A percentile compares a stretch with the other conserved stretches of the same genome.
These are phyloP conservation scores for Brachionus rubens DNA, from an alignment of 1,140 invertebrate genomes.

Conservation along the genomic window DNA sequence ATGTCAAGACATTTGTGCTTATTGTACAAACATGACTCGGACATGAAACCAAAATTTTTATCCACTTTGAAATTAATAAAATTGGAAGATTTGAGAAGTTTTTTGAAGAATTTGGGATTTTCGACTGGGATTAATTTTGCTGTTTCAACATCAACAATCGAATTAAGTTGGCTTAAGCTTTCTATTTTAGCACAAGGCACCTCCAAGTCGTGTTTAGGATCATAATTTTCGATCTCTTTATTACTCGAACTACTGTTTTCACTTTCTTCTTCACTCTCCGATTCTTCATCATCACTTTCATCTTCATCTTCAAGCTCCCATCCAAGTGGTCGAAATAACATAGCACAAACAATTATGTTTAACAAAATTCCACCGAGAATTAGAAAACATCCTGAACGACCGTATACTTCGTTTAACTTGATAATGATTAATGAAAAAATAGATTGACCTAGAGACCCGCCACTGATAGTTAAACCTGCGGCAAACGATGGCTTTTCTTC, in stretches of 20 bases:
- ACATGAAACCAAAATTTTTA: slow-evolving; percentile 34
- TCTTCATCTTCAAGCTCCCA: slow-evolving; percentile 34
- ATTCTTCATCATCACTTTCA: not conserved
- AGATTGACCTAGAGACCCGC: slow-evolving; percentile 43
- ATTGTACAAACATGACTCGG: slow-evolving; percentile 4
- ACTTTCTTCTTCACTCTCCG: not conserved
- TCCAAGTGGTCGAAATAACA: slow-evolving; percentile 8
- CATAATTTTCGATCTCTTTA: too few species aligned
- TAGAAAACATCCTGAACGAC: slow-evolving; percentile 24
- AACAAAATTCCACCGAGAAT: slow-evolving; percentile 29
- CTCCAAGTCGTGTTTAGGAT: too few species aligned
- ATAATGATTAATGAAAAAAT: slow-evolving; percentile 37
- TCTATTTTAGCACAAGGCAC: too few species aligned
- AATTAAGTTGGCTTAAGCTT: too few species aligned
- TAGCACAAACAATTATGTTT: slow-evolving; percentile 20
- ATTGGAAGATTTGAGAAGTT: not conserved
- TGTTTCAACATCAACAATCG: not conserved
- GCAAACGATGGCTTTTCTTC: slow-evolving; percentile 46
- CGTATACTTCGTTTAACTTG: slow-evolving; percentile 36
- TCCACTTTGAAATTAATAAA: slow-evolving; percentile 19
- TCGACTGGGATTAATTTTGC: not conserved
- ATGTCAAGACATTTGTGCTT: not conserved
- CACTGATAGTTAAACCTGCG: slow-evolving; percentile 40
- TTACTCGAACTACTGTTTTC: not conserved
- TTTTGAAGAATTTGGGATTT: not conserved